A percentile compares a stretch with the other conserved stretches of the same genome.
Conservation (phyloP, 2,797 vertebrate species). For the Gouania willdenowi region DNA sequence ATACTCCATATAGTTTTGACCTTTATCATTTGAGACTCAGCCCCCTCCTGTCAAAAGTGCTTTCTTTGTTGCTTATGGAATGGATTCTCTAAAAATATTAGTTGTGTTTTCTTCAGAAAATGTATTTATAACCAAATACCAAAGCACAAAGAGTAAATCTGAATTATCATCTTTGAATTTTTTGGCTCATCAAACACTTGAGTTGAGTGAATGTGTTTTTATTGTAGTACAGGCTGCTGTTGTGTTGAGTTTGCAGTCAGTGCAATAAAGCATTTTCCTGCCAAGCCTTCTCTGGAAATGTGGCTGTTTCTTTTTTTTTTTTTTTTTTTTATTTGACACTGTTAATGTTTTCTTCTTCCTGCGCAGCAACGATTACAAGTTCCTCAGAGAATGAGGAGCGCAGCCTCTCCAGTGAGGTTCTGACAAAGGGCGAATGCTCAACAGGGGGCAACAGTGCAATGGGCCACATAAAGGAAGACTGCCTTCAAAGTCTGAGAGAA, state of each 20-base stretch:
- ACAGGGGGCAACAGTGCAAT: conserved; percentile 69
- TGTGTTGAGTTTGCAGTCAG: conserved; percentile 3
- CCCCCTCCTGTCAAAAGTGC: conserved; percentile 72
- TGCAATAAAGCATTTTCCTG: neutral
- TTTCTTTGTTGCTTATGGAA: conserved; percentile 75
- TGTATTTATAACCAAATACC: conserved; percentile 65
- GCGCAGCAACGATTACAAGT: conserved; percentile 90
- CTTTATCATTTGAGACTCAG: conserved; percentile 63
- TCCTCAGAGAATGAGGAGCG: conserved; percentile 98
- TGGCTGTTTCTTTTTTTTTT: neutral
- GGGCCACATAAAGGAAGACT: conserved; percentile 70
- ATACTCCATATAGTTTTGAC: too few species aligned
- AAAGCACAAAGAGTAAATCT: conserved; percentile 34
- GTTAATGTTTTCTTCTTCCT: conserved; percentile 7
- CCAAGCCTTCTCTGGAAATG: conserved; percentile 3
- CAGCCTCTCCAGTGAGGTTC: conserved; percentile 87
- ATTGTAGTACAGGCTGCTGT: neutral
- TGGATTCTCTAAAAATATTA: conserved; percentile 69
- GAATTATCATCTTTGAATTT: conserved; percentile 17
- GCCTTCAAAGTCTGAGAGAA: conserved; percentile 70
- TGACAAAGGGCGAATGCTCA: conserved; percentile 83
- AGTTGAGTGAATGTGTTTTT: conserved; percentile 1
- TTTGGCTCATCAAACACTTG: neutral
- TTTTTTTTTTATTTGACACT: conserved; percentile 1
- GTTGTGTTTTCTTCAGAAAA: conserved; percentile 62